Conservation (phyloP, 2,888 invertebrate genomes). For the Sphaeridia pumilis region DNA sequence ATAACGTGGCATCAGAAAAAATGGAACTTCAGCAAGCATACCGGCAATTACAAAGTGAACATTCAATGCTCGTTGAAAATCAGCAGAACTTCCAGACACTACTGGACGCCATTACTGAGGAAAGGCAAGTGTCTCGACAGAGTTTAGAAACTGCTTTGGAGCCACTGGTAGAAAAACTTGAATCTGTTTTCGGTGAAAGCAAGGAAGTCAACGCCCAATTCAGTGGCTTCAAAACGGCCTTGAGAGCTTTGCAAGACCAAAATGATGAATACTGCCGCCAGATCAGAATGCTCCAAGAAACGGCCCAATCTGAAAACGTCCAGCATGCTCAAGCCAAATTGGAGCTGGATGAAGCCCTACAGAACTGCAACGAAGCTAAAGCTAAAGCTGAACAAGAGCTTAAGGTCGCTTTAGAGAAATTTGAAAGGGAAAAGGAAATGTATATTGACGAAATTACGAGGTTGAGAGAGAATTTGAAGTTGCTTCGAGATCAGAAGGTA, state of each 20-base stretch:
- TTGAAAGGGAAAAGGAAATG: too few relatives aligned
- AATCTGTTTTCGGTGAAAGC: too few relatives aligned
- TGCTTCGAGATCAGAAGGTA: too few relatives aligned
- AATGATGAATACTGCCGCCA: slow-evolving; percentile 23
- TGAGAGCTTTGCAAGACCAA: slow-evolving; percentile 27
- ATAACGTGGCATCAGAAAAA: slow-evolving; percentile 15
- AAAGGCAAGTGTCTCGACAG: slow-evolving; percentile 19
- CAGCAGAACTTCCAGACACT: slow-evolving; percentile 23
- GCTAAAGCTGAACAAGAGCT: too few relatives aligned
- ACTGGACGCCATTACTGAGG: slow-evolving; percentile 25
- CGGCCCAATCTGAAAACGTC: too few relatives aligned
- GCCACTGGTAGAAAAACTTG: slow-evolving; percentile 17
- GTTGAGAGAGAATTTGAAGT: too few relatives aligned
- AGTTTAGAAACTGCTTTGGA: slow-evolving; percentile 22
- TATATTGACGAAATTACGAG: too few relatives aligned
- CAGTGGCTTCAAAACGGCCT: slow-evolving; percentile 18
- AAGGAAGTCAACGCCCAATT: neutral
- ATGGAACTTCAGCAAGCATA: slow-evolving; percentile 17
- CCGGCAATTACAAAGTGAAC: slow-evolving; percentile 17
- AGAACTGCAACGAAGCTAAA: too few relatives aligned
- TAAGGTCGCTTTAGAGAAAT: too few relatives aligned
- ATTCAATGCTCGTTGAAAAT: slow-evolving; percentile 18
- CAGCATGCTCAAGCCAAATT: too few relatives aligned
- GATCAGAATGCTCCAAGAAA: slow-evolving; percentile 16
- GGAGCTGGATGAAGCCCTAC: too few relatives aligned